These are phyloP conservation scores for Hemicentrotus pulcherrimus DNA, from an alignment of 35 echinoderm and acorn worm species.

Conservation along the genomic window DNA sequence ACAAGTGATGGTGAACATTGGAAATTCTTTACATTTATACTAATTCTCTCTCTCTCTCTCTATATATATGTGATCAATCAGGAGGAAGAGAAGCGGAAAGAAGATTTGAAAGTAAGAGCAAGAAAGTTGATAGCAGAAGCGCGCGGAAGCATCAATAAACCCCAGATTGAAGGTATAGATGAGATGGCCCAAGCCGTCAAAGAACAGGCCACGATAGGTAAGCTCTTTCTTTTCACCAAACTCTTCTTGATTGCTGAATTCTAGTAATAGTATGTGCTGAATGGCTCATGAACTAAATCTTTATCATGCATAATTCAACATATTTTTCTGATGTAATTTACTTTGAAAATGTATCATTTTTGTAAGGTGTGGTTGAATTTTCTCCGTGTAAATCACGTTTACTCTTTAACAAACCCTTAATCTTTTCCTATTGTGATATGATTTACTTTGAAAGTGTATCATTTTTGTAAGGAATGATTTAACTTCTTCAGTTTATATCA, in stretches of 20 bases:
- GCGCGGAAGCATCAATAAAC: constrained; percentile 87
- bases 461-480: too few species aligned
- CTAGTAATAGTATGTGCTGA: neutral
- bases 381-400: neutral
- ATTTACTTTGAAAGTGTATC: too few species aligned
- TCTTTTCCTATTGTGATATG: too few species aligned
- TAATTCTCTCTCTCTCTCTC: too few species aligned
- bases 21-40: too few species aligned
- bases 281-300: too few species aligned
- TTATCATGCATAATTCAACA: neutral
- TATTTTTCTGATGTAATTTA: neutral
- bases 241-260: neutral
- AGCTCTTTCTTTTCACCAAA: neutral
- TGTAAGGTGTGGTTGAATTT: neutral
- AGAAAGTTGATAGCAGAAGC: constrained; percentile 88
- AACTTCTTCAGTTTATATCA: too few species aligned
- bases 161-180: constrained; percentile 81
- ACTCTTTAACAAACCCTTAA: too few species aligned
- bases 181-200: constrained; percentile 87
- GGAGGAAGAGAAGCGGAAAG: constrained; percentile 83
- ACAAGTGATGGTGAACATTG: too few species aligned
- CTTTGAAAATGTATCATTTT: neutral
- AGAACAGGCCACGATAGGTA: constrained; percentile 61
- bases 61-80: neutral
- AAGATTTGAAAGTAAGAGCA: constrained; percentile 80